Base-by-base conservation (phyloP, 1,140 invertebrate species). In the Trichonephila inaurata region DNA sequence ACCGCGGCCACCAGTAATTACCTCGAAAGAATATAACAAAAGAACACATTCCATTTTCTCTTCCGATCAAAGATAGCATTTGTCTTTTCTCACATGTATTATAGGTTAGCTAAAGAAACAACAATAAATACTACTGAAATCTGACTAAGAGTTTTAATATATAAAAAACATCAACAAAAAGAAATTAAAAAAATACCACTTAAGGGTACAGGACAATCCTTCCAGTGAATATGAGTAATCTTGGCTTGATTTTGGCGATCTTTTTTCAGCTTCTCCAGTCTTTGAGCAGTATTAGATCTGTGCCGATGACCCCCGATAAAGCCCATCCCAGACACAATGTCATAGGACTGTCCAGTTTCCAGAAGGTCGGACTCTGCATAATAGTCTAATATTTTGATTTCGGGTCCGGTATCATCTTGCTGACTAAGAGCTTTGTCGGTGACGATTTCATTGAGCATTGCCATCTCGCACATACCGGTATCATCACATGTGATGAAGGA, bases 401-500 rank as follows among this genome's bases (percentile, higher is more conserved):
- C 69, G n/a, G 85, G 58, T 5, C 28, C 28, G 8, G 62, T 24
- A 60, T 81, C 83, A 6, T 86, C 72, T 12, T 19, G 8, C 10
- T 14, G 33, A 51, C 44, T 12, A 19, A 93, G 24, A 12, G 28
- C 72, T 6, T 66, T 89, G 28, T 94, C 92, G 18, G 64, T 94
- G 58, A 85, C 96, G 95, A 98, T 97, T 95, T 98, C 97, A 85
- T 97, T 97, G 18, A 97, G 96, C 97, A 98, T 98, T 24, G 98
- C 97, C 94, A 97, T 96, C 95, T 98, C 97, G 95, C 97, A 97
- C 95, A 97, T 97, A 58, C 97, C 97, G 96, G 96, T 98, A 96
- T 99, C 98, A 96, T 99, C 98, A 58, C 98, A 98, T n/a, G 98
- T 98, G 95, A 99, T 98, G 96, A 98, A 99, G 28, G 98, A 98